These are phyloP conservation scores for Parthenolecanium corni DNA, from an alignment of 2,888 invertebrate genomes.

Conservation along the genomic window DNA sequence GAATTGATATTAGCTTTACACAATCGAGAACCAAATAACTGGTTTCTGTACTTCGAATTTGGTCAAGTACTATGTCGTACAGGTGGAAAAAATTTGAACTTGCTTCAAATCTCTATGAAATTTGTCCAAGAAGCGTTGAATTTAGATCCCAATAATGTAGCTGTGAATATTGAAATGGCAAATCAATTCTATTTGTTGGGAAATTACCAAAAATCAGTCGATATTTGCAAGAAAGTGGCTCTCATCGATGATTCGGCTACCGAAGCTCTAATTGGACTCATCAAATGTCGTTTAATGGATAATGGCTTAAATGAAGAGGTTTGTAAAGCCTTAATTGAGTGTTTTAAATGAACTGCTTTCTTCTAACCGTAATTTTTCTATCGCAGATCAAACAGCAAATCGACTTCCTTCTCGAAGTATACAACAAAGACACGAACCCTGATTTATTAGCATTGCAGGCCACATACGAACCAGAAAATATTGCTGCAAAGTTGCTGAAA, in stretches of 20 bases:
- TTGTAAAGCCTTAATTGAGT: neutral
- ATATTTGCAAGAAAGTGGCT: constrained; percentile 66
- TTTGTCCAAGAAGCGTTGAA: constrained; percentile 63
- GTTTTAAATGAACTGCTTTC: neutral
- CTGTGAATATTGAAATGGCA: constrained; percentile 57
- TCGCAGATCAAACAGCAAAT: constrained; percentile 62
- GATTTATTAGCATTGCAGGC: constrained; percentile 57
- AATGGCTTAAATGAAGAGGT: constrained; percentile 8
- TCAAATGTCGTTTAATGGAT: constrained; percentile 47
- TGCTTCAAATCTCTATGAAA: constrained; percentile 61
- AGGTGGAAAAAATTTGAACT: constrained; percentile 36
- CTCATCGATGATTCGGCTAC: constrained; percentile 75
- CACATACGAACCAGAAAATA: constrained; percentile 36
- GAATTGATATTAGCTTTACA: constrained; percentile 56
- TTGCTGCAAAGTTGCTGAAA: constrained; percentile 31
- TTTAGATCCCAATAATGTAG: constrained; percentile 21
- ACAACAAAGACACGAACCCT: constrained; percentile 46
- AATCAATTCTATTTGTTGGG: constrained; percentile 63
- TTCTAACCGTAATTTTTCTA: constrained; percentile 1
- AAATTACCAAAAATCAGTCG: constrained; percentile 64
- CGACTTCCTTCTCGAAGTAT: constrained; percentile 69
- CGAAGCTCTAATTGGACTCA: constrained; percentile 65
- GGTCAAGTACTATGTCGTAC: constrained; percentile 38
- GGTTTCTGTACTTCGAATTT: constrained; percentile 20
- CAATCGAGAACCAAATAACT: constrained; percentile 63